phyloP scores from a whole-genome alignment of 2,113 vertebrate species.

The Brachypteracias leptosomus region DNA sequence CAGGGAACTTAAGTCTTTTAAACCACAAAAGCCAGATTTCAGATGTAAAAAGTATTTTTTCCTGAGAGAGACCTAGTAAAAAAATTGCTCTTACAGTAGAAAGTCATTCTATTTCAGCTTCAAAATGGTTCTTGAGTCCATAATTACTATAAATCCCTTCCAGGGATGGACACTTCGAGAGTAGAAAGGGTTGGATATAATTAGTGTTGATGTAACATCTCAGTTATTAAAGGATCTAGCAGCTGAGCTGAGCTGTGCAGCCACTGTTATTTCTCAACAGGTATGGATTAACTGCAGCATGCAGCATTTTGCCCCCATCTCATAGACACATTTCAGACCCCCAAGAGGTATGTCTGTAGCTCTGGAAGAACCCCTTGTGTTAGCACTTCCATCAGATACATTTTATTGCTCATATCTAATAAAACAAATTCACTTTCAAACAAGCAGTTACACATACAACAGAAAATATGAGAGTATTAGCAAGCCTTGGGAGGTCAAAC shows the following conservation, averaged over 20 bases:
- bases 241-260: not conserved
- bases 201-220: not conserved
- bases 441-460: not conserved
- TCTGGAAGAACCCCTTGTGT: not conserved
- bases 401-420: not conserved
- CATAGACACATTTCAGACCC: not conserved
- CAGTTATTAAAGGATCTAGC: not conserved
- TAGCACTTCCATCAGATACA: not conserved
- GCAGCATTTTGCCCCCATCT: not conserved
- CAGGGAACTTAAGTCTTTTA: not conserved
- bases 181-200: not conserved
- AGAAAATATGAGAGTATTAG: not conserved
- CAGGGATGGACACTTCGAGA: not conserved
- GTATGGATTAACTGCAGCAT: not conserved
- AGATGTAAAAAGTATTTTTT: not conserved
- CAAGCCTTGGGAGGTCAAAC: not conserved
- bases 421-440: not conserved
- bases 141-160: not conserved
- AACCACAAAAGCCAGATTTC: not conserved
- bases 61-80: not conserved
- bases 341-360: not conserved
- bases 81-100: not conserved
- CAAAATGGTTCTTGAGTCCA: not conserved
- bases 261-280: not conserved
- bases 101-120: not conserved